Percentiles rank a stretch among this genome's conserved stretches.
phyloP scores from a whole-genome alignment of 1,140 invertebrate species.

The Bombus affinis region DNA sequence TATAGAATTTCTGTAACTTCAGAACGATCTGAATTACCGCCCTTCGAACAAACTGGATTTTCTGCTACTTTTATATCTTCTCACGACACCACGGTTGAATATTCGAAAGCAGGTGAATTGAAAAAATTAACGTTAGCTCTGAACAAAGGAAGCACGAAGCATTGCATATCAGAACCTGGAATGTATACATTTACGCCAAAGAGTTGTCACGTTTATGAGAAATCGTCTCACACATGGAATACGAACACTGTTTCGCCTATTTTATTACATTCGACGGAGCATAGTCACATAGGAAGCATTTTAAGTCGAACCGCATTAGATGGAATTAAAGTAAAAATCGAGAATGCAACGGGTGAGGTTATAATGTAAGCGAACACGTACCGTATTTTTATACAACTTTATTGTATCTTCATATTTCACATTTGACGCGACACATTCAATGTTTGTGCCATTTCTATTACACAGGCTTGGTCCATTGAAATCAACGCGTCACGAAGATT shows the following conservation, averaged over 20 bases:
- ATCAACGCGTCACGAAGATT: slow-evolving; percentile 67
- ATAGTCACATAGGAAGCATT: slow-evolving; percentile 75
- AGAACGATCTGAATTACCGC: slow-evolving; percentile 85
- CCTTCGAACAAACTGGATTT: slow-evolving; percentile 91
- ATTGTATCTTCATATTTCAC: not conserved
- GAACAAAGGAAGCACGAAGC: slow-evolving; percentile 82
- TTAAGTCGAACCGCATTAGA: slow-evolving; percentile 67
- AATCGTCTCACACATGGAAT: slow-evolving; percentile 80
- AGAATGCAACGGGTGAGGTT: slow-evolving; percentile 59
- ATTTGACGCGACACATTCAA: not conserved
- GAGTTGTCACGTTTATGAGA: slow-evolving; percentile 92
- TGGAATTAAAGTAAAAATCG: slow-evolving; percentile 73
- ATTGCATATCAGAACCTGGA: slow-evolving; percentile 88
- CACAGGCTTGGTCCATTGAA: slow-evolving; percentile 76
- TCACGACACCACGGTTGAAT: slow-evolving; percentile 85
- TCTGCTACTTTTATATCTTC: slow-evolving; percentile 86
- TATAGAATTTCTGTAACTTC: slow-evolving; percentile 87
- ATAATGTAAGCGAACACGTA: slow-evolving; percentile 62
- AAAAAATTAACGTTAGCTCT: slow-evolving; percentile 77
- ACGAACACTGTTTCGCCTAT: slow-evolving; percentile 76
- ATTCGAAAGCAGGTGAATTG: slow-evolving; percentile 64
- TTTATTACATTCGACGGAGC: slow-evolving; percentile 75
- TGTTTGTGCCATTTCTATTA: slow-evolving; percentile 8
- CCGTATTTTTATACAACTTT: not conserved
- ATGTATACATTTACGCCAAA: slow-evolving; percentile 89